Percentiles rank a stretch among this genome's conserved stretches.
Evolutionary conservation across 2,113 vertebrate genomes (phyloP).

Genomic region (Dendrocopos noguchii): DNA sequence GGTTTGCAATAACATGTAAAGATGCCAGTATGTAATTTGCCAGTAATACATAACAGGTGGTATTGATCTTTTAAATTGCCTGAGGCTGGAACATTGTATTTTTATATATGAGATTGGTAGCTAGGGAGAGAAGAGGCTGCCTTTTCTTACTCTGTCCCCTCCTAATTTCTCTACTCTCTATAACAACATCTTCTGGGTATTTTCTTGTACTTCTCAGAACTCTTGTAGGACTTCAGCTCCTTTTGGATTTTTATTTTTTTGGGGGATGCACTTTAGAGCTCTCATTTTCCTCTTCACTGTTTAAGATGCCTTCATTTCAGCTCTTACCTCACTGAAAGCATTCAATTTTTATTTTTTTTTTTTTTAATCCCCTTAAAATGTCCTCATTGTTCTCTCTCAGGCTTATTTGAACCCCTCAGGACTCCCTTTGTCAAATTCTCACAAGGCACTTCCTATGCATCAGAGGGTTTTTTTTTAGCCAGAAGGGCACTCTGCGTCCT

Average conservation of each 20-base stretch:
- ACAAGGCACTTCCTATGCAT: accelerated
- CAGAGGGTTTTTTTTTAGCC: not conserved
- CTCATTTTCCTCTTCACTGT: not conserved
- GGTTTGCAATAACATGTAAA: not conserved
- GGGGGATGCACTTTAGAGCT: not conserved
- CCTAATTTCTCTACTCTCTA: not conserved
- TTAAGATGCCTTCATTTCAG: not conserved
- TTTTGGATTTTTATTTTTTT: not conserved
- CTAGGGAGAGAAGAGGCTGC: not conserved
- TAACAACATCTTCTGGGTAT: not conserved
- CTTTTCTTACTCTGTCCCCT: not conserved
- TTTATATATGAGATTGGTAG: not conserved
- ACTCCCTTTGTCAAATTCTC: not conserved
- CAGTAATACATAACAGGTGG: not conserved
- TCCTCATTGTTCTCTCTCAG: not conserved
- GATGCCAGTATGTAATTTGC: not conserved
- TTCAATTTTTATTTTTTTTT: not conserved
- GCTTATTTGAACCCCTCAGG: not conserved
- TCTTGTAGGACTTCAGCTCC: not conserved
- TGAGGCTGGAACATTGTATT: not conserved
- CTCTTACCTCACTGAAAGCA: not conserved
- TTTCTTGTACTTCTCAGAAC: not conserved
- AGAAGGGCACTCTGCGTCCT: not conserved
- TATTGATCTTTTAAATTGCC: constrained; percentile 1
- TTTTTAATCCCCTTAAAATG: not conserved